phyloP scores from a whole-genome alignment of 2,888 invertebrate species.

The Xestoiulus laeticollis region DNA sequence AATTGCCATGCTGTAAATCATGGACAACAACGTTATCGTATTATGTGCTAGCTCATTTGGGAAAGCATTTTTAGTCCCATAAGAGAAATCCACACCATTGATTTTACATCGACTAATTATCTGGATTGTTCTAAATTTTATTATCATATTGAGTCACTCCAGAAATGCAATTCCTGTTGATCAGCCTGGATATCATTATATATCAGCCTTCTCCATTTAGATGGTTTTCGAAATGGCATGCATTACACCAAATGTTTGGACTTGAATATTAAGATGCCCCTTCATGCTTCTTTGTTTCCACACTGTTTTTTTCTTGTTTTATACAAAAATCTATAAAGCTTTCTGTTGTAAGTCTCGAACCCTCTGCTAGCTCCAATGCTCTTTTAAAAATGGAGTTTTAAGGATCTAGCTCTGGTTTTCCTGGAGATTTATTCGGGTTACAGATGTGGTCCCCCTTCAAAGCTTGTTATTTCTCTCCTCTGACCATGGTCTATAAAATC shows the following conservation, averaged over 20 bases:
- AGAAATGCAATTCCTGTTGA: no score
- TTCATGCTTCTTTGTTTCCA: background rate
- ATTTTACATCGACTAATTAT: no score
- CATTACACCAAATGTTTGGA: background rate
- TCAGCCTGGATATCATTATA: no score
- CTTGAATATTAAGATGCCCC: background rate
- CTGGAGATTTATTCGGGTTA: constrained; percentile 34
- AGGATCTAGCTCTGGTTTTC: constrained; percentile 15
- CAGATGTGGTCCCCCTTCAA: background rate
- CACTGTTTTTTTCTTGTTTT: constrained; percentile 4
- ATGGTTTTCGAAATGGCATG: background rate
- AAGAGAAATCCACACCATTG: no score
- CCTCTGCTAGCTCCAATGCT: background rate
- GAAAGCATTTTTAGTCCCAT: no score
- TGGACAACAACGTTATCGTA: no score
- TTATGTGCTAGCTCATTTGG: no score
- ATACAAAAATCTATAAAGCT: constrained; percentile 30
- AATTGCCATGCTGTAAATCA: no score
- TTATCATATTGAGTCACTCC: no score
- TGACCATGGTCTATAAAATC: constrained; percentile 39
- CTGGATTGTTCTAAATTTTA: no score
- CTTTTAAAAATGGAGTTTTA: constrained; percentile 28
- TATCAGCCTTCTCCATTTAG: no score
- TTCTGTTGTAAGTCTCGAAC: background rate
- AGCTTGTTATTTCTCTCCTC: constrained; percentile 41